Base-by-base conservation (phyloP, 1,140 invertebrate species). In the Aethina tumida region DNA sequence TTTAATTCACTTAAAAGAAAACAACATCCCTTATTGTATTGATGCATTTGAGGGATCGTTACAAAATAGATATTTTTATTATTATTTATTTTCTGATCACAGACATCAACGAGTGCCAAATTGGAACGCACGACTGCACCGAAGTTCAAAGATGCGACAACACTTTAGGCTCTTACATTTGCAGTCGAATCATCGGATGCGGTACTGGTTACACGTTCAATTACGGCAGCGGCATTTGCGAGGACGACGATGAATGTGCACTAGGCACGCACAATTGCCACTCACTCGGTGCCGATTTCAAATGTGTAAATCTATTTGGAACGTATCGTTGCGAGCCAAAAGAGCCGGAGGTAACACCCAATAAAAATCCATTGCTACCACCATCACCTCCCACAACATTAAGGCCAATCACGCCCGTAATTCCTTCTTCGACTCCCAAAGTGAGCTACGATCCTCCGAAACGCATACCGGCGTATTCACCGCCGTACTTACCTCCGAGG, bases 191-290 rank as follows among this genome's bases (percentile, higher is more conserved):
- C 16, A 72, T 83, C 13, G 81, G 84, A 1, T 98, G 95, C 63
- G 95, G 95, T 0, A 98, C 93, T 0, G 95, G 96, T 0, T 98
- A 98, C 55, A 94, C 91, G 0, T 62, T 97, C 2, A 94, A 97
- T 56, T 80, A 84, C 5, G 74, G 79, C 6, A 85, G 82, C 3
- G 81, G 88, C 37, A 67, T 77, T 40, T 97, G 94, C 63, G 85
- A 90, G 69, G 94, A 97, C 62, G 82, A 96, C 48, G 84, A 98
- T 60, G 95, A 98, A 63, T 99, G 95, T 56, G 46, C 62, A 0
- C 64, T 88, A 2, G 78, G 79, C 4, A 84, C 75, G 0, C 78
- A 97, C 57, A 82, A 86, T 51, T 98, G 95, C 56, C 35, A 53
- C 17, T 40, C 52, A 24, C 64, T 73, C 2, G 75, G 77, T 0